A percentile compares a stretch with the other conserved stretches of the same genome.
Conservation (phyloP, 2,888 invertebrate genomes). For the Miltochrista miniata region DNA sequence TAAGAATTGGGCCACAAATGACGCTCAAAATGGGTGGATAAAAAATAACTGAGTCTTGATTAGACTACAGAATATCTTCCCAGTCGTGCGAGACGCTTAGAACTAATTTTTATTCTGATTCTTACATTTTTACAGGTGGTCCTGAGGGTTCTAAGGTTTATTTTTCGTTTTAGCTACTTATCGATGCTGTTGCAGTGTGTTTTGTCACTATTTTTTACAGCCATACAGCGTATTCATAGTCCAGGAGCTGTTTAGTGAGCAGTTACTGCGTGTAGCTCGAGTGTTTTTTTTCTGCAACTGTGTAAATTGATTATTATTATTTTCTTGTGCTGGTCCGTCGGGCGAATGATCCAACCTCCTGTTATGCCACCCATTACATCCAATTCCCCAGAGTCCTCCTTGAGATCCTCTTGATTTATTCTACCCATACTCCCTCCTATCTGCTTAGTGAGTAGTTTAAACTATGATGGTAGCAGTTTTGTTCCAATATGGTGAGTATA, state of each 20-base stretch:
- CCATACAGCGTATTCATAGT: neutral
- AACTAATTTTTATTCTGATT: slow-evolving; percentile 2
- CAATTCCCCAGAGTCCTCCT: no score
- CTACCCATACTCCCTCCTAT: neutral
- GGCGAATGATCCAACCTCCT: no score
- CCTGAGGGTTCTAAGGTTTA: neutral
- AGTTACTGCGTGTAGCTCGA: neutral
- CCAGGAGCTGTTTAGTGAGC: neutral
- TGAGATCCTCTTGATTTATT: no score
- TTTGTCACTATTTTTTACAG: slow-evolving; percentile 2
- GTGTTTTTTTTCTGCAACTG: no score
- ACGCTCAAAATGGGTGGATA: neutral
- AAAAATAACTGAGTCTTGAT: neutral
- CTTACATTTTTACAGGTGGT: slow-evolving; percentile 1
- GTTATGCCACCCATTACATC: no score
- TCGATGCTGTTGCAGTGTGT: neutral
- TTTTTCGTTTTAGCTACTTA: neutral
- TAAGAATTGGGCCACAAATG: neutral
- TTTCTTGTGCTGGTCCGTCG: no score
- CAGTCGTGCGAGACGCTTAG: neutral
- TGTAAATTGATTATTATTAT: no score
- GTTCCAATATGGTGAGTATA: slow-evolving; percentile 27
- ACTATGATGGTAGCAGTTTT: neutral
- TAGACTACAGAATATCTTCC: neutral
- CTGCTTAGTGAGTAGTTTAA: neutral